Evolutionary conservation across 2,888 invertebrate genomes (phyloP).

Genomic region (Agriopis aurantiaria): DNA sequence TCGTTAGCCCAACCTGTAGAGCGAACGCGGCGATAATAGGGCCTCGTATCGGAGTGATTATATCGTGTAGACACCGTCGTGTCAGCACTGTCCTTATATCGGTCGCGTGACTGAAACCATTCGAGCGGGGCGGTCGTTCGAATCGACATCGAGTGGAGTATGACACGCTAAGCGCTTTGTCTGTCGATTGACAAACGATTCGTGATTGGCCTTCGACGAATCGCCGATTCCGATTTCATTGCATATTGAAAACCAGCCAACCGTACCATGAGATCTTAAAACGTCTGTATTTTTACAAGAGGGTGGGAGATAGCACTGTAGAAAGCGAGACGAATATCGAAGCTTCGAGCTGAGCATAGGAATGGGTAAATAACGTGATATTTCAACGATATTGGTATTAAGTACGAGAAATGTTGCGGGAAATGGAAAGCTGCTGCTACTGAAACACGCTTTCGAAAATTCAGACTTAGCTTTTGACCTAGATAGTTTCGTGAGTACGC

Average conservation of each 20-base stretch:
- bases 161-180: slow-evolving; percentile 74
- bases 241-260: slow-evolving; percentile 47
- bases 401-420: slow-evolving; percentile 19
- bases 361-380: slow-evolving; percentile 25
- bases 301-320: slow-evolving; percentile 12
- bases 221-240: slow-evolving; percentile 56
- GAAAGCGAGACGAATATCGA: slow-evolving; percentile 22
- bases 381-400: slow-evolving; percentile 23
- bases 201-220: slow-evolving; percentile 65
- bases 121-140: slow-evolving; percentile 64
- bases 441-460: slow-evolving; percentile 15
- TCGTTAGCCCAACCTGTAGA: slow-evolving; percentile 65
- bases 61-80: slow-evolving; percentile 50
- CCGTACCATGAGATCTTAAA: slow-evolving; percentile 43
- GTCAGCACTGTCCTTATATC: slow-evolving; percentile 51
- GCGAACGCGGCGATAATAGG: slow-evolving; percentile 49
- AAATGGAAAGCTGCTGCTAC: slow-evolving; percentile 17
- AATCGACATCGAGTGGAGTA: slow-evolving; percentile 73
- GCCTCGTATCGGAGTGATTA: slow-evolving; percentile 58
- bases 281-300: slow-evolving; percentile 45
- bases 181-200: slow-evolving; percentile 69
- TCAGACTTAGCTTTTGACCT: slow-evolving; percentile 22
- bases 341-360: slow-evolving; percentile 14
- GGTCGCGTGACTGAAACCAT: slow-evolving; percentile 71
- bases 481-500: slow-evolving; percentile 10